Percentiles rank a stretch among this genome's conserved stretches.
phyloP scores from a whole-genome alignment of 2,797 vertebrate genomes.

The Denticeps clupeoides region DNA sequence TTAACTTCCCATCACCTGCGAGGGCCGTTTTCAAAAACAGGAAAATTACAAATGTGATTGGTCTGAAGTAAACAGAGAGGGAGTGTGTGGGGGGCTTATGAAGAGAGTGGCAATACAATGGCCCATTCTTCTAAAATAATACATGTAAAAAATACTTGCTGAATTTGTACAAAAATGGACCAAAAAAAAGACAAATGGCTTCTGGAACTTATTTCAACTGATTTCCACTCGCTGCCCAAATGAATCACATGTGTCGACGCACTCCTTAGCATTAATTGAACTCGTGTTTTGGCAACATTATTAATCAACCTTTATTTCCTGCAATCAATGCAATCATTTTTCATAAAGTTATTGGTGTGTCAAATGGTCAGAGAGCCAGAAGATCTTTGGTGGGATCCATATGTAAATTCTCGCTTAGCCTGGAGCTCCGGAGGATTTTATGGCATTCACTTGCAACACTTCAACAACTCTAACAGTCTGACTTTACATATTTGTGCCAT shows the following conservation, averaged over 20 bases:
- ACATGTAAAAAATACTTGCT: too few relatives aligned
- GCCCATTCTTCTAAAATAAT: too few relatives aligned
- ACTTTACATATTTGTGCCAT: slow-evolving; percentile 22
- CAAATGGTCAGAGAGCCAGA: slow-evolving; percentile 48
- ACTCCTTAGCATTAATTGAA: slow-evolving; percentile 33
- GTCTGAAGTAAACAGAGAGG: background rate
- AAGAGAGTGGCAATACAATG: too few relatives aligned
- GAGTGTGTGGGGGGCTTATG: too few relatives aligned
- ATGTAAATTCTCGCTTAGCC: slow-evolving; percentile 44
- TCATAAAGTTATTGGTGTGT: slow-evolving; percentile 41
- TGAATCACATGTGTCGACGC: slow-evolving; percentile 9
- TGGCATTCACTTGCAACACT: slow-evolving; percentile 35
- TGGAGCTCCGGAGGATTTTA: background rate
- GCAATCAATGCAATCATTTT: slow-evolving; percentile 39
- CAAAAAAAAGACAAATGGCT: background rate
- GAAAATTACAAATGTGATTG: slow-evolving; percentile 22
- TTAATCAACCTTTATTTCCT: slow-evolving; percentile 43
- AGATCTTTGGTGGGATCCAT: slow-evolving; percentile 38
- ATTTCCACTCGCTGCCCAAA: background rate
- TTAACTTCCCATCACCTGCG: slow-evolving; percentile 64
- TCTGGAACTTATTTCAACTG: slow-evolving; percentile 2
- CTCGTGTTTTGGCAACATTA: slow-evolving; percentile 32
- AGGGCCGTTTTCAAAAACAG: slow-evolving; percentile 59
- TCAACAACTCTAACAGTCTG: slow-evolving; percentile 41
- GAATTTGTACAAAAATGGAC: too few relatives aligned